phyloP scores from a whole-genome alignment of 1,140 invertebrate genomes.

The Thaumetopoea pityocampa region DNA sequence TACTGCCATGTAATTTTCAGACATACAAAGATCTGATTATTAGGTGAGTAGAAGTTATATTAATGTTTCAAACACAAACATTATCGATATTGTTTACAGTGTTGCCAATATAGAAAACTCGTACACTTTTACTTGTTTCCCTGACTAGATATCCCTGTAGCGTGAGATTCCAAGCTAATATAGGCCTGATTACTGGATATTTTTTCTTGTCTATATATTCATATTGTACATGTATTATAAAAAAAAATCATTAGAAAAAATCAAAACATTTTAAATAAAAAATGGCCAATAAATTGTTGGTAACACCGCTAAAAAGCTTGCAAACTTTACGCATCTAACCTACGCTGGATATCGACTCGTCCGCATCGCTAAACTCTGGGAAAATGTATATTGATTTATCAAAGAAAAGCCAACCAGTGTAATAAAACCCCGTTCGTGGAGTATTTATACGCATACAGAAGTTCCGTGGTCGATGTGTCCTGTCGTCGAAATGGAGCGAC shows the following conservation, averaged over 20 bases:
- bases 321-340: constrained; percentile 77
- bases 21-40: no score
- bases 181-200: no score
- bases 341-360: constrained; percentile 77
- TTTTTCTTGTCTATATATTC: no score
- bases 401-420: constrained; percentile 76
- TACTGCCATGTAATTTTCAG: no score
- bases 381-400: constrained; percentile 78
- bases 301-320: constrained; percentile 78
- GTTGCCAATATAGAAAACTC: no score
- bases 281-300: constrained; percentile 76
- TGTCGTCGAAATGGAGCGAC: constrained; percentile 71
- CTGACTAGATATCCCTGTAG: no score
- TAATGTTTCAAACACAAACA: no score
- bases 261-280: constrained; percentile 74
- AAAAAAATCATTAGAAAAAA: constrained; percentile 74
- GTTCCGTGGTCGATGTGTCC: constrained; percentile 64
- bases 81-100: no score
- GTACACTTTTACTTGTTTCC: no score
- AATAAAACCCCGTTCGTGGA: constrained; percentile 74
- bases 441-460: constrained; percentile 72
- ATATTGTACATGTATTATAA: no score
- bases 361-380: constrained; percentile 72
- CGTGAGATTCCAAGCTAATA: no score
- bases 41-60: no score